phyloP scores from a whole-genome alignment of 1,140 invertebrate genomes.

The Chionoecetes opilio region DNA sequence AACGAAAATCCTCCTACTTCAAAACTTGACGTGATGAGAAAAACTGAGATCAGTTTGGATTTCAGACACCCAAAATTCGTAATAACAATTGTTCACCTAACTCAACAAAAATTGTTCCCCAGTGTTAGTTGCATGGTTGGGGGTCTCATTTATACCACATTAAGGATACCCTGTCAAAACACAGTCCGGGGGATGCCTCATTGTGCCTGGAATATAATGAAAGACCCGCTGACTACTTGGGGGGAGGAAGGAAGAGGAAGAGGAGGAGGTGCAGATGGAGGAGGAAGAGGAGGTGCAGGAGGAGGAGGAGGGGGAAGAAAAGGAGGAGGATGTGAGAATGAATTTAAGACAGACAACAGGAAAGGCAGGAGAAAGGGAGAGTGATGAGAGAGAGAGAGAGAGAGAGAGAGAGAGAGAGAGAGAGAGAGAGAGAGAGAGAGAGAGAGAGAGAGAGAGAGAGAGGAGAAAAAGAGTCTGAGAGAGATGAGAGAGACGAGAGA shows the following conservation, averaged over 20 bases:
- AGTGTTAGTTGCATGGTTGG: too few relatives aligned
- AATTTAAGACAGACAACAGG: not conserved
- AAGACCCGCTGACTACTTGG: conserved; percentile 23
- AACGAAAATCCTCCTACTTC: too few relatives aligned
- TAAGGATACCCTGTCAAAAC: conserved; percentile 80
- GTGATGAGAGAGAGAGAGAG: not conserved
- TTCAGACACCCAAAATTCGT: too few relatives aligned
- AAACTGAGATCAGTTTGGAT: too few relatives aligned
- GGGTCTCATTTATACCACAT: conserved; percentile 79
- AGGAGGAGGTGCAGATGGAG: conserved; percentile 31
- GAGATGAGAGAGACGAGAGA: not conserved
- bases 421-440: not conserved
- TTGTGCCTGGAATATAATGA: conserved; percentile 69
- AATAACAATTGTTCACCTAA: too few relatives aligned
- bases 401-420: not conserved
- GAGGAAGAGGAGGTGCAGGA: conserved; percentile 47
- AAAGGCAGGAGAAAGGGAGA: not conserved
- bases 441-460: not conserved
- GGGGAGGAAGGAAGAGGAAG: conserved; percentile 40
- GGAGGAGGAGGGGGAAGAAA: not conserved
- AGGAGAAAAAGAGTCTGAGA: not conserved
- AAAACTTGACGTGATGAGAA: too few relatives aligned
- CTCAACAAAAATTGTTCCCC: too few relatives aligned
- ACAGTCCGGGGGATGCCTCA: conserved; percentile 71
- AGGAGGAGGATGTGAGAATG: not conserved